A percentile compares a stretch with the other conserved stretches of the same genome.
These are phyloP conservation scores for Philopotamus ludificatus DNA, from an alignment of 1,140 invertebrate genomes.

Conservation along the genomic window DNA sequence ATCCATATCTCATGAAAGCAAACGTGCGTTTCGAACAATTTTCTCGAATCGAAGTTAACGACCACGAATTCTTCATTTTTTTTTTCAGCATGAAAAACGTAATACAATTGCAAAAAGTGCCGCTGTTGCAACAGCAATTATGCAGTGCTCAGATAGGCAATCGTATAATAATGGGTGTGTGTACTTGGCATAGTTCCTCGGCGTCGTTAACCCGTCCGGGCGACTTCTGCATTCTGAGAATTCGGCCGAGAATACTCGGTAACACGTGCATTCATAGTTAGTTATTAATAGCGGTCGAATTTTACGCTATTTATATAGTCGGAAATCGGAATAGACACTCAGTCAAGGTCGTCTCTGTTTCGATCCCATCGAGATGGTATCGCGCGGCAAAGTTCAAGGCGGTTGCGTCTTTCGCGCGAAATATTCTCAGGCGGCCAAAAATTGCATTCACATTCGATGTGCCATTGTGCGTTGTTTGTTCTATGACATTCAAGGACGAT, in stretches of 20 bases:
- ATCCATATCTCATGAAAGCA: background rate
- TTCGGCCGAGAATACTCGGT: too few relatives aligned
- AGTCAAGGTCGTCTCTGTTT: background rate
- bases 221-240: background rate
- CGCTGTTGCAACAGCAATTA: background rate
- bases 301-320: background rate
- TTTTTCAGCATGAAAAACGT: background rate
- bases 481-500: too few relatives aligned
- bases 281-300: too few relatives aligned
- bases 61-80: background rate
- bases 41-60: background rate
- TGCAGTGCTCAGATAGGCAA: background rate
- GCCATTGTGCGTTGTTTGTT: too few relatives aligned
- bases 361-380: background rate
- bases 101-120: background rate
- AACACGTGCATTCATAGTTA: too few relatives aligned
- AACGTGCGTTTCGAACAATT: background rate
- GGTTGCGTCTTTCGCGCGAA: background rate
- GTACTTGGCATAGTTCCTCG: background rate
- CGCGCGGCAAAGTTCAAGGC: background rate
- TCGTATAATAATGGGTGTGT: background rate
- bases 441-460: too few relatives aligned
- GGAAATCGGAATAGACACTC: background rate
- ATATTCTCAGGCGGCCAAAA: background rate
- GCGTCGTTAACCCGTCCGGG: background rate